phyloP scores from a whole-genome alignment of 2,113 vertebrate genomes.

The Xyrauchen texanus region DNA sequence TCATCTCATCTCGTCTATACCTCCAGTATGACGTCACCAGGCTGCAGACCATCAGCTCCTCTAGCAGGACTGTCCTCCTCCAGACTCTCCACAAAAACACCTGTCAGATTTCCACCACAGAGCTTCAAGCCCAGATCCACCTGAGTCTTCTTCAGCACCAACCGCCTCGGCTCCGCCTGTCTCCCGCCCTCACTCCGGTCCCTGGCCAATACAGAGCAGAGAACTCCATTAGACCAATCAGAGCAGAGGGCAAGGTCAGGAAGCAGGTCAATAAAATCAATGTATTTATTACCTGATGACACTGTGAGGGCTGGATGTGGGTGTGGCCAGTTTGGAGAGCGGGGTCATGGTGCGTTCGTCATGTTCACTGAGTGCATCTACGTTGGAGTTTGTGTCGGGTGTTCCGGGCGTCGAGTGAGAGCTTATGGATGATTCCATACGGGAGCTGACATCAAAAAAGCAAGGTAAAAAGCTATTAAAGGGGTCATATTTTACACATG shows the following conservation, averaged over 20 bases:
- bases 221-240: slow-evolving; percentile 8
- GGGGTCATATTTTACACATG: too few species aligned
- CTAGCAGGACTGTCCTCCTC: slow-evolving; percentile 88
- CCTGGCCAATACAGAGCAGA: slow-evolving; percentile 38
- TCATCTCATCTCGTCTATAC: too few species aligned
- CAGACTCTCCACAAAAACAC: slow-evolving; percentile 88
- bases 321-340: slow-evolving; percentile 81
- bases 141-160: slow-evolving; percentile 83
- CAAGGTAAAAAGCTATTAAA: too few species aligned
- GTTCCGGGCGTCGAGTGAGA: slow-evolving; percentile 80
- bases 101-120: slow-evolving; percentile 89
- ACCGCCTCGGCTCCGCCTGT: slow-evolving; percentile 76
- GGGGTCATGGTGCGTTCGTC: slow-evolving; percentile 90
- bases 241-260: not conserved
- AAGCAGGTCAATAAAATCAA: not conserved
- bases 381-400: slow-evolving; percentile 80
- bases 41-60: slow-evolving; percentile 80
- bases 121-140: slow-evolving; percentile 89
- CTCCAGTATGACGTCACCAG: slow-evolving; percentile 73
- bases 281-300: not conserved
- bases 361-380: slow-evolving; percentile 87
- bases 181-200: slow-evolving; percentile 53
- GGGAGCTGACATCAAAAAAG: slow-evolving; percentile 73
- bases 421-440: slow-evolving; percentile 81
- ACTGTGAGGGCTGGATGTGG: slow-evolving; percentile 81